Evolutionary conservation across 2,797 vertebrate species (phyloP).

Genomic region (Paguma larvata): DNA sequence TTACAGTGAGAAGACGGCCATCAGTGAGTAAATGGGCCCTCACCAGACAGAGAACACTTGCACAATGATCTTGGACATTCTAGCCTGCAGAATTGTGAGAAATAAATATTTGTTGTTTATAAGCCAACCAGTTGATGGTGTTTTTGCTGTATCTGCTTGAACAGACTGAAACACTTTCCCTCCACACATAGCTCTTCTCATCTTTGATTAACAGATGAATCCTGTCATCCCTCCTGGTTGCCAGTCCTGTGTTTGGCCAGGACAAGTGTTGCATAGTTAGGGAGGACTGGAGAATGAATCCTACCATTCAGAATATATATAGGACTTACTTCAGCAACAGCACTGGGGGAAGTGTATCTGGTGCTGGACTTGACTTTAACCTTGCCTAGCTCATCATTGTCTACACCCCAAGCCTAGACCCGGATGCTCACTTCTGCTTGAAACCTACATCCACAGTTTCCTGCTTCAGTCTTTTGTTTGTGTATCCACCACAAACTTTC

Average conservation of each 20-base stretch:
- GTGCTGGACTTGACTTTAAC: neutral
- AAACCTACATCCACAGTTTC: neutral
- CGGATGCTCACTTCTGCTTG: neutral
- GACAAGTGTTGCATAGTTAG: neutral
- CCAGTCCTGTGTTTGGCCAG: neutral
- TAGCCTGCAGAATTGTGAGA: neutral
- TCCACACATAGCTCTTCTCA: neutral
- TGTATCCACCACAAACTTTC: neutral
- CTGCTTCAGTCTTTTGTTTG: neutral
- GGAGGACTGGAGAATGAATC: neutral
- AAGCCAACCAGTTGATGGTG: neutral
- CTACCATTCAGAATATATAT: rapidly evolving
- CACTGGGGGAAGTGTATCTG: neutral
- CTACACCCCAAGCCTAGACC: neutral
- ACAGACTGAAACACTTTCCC: neutral
- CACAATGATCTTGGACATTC: neutral
- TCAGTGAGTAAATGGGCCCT: neutral
- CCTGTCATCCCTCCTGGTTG: neutral
- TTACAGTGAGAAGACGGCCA: neutral
- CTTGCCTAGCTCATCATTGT: neutral
- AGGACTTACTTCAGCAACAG: neutral
- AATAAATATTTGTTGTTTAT: neutral
- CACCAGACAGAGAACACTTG: neutral
- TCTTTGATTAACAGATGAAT: neutral
- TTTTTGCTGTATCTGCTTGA: neutral